Evolutionary conservation across 1,140 invertebrate species (phyloP), one percentile per base, ranked within the genome.

Genomic region (Anoplophora glabripennis): DNA sequence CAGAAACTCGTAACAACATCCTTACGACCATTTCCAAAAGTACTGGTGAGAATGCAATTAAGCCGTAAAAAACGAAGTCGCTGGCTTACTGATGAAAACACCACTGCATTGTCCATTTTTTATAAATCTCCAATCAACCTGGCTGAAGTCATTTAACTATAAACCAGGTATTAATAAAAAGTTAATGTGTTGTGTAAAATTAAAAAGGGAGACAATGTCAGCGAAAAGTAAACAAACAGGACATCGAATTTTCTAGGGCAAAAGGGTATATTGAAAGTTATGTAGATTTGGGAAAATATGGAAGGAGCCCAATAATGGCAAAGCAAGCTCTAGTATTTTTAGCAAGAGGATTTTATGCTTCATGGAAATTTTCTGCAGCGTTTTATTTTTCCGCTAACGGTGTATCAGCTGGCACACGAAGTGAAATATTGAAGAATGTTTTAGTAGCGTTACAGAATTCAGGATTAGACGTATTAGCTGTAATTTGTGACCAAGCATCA

Each of bases 301-400:
- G 55, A 10, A 10, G 55, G 12, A 18, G n/a, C 1, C 10, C 10
- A 38, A 36, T 21, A 5, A 7, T 51, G 18, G 55, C 45, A 15
- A 37, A 38, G 12, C 44, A 49, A 34, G 38, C 44, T 8, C 49
- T 57, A 12, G 55, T 57, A 11, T 15, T 57, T 52, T 21, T 57
- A 18, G n/a, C 49, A 7, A 57, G 55, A 48, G 54, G 55, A 7
- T 10, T 57, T 35, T 37, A 38, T 49, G 15, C 33, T 17, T 12
- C 11, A 7, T 57, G 55, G 55, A 57, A 57, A 49, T 1, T 37
- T 1, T 34, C 55, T n/a, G 5, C 49, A 14, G 11, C 55, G 1
- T 57, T 17, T 28, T 57, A 38, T 28, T 51, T 47, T 12, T 38
- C 55, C 15, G 9, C 9, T 2, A 18, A n/a, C 37, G 36, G 35